phyloP scores from a whole-genome alignment of 2,797 vertebrate species.

The Anguilla obscura region DNA sequence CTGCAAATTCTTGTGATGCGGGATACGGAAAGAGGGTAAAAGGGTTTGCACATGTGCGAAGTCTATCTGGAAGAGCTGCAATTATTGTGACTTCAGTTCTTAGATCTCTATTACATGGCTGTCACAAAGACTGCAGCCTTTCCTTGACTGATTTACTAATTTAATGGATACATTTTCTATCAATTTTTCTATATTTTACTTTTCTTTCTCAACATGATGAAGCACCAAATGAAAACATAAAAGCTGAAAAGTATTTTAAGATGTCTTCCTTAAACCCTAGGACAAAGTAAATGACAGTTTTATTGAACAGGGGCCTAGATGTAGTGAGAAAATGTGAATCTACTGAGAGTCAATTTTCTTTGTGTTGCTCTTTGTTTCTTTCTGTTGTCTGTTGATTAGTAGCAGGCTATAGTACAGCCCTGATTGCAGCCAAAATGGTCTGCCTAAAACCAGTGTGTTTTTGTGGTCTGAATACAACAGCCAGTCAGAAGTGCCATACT shows the following conservation, averaged over 20 bases:
- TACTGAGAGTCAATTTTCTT: not conserved
- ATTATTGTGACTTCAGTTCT: not conserved
- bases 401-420: not conserved
- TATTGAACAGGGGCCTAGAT: not conserved
- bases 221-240: not conserved
- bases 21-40: not conserved
- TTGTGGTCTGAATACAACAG: not conserved
- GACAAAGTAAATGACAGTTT: not conserved
- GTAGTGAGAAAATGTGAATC: not conserved
- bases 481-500: not conserved
- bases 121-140: not conserved
- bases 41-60: not conserved
- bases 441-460: not conserved
- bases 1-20: not conserved
- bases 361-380: not conserved
- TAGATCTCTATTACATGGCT: not conserved
- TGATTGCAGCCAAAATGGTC: not conserved
- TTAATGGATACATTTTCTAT: not conserved
- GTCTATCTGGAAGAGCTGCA: not conserved
- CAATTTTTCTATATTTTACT: not conserved
- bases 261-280: not conserved
- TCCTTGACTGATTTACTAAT: not conserved
- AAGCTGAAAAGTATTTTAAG: not conserved
- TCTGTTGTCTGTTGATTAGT: not conserved
- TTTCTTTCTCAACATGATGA: not conserved